Conservation (phyloP, 2,888 invertebrate genomes). For the Drosophila subquinaria region DNA sequence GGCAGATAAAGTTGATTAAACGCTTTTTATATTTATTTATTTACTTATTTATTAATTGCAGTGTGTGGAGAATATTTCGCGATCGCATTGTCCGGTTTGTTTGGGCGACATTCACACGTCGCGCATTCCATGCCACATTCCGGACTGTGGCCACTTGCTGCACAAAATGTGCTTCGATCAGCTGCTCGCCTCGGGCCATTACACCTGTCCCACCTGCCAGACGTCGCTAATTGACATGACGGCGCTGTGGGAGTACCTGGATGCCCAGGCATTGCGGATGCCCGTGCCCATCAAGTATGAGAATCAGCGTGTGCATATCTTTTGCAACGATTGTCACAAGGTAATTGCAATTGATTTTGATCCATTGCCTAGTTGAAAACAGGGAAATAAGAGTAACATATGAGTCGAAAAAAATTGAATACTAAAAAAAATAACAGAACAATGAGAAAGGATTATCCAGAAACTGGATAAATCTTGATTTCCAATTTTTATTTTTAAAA, state of each 20-base stretch:
- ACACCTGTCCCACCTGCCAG: constrained; percentile 95
- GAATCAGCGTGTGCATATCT: constrained; percentile 92
- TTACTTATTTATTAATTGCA: constrained; percentile 84
- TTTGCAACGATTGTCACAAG: constrained; percentile 97
- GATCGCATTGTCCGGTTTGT: constrained; percentile 95
- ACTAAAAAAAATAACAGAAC: too few relatives aligned
- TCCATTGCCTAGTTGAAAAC: background rate
- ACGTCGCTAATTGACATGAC: constrained; percentile 95
- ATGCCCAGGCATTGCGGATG: constrained; percentile 92
- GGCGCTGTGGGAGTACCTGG: constrained; percentile 90
- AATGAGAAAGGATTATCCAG: too few relatives aligned
- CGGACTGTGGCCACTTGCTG: constrained; percentile 94
- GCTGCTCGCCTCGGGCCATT: constrained; percentile 90
- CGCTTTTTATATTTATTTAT: constrained; percentile 23
- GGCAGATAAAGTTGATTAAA: constrained; percentile 25
- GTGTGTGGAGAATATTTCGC: constrained; percentile 96
- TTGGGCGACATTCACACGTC: constrained; percentile 96
- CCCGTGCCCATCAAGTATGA: constrained; percentile 94
- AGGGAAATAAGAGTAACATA: too few relatives aligned
- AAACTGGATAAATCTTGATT: too few relatives aligned
- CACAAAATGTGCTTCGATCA: constrained; percentile 95
- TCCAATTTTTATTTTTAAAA: too few relatives aligned
- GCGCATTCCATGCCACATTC: constrained; percentile 94
- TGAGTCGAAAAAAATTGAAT: too few relatives aligned
- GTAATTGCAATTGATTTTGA: constrained; percentile 85